Conservation (phyloP, 2,113 vertebrate genomes). For the Apaloderma vittatum region DNA sequence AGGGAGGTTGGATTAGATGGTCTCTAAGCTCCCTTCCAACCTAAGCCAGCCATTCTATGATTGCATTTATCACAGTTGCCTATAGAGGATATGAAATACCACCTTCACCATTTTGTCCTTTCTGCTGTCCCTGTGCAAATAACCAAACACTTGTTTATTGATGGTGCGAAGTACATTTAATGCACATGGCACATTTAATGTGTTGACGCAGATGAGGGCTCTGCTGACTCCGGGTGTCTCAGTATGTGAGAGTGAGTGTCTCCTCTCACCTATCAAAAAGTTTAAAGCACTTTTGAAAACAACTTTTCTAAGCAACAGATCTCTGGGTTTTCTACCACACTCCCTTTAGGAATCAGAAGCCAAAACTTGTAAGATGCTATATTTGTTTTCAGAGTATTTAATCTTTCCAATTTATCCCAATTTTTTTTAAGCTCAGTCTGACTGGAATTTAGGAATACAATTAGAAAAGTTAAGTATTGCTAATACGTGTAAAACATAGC, state of each 20-base stretch:
- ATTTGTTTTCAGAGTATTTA: background rate
- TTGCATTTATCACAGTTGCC: background rate
- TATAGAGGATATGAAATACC: background rate
- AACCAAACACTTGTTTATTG: background rate
- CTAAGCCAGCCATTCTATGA: too few relatives aligned
- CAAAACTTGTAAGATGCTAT: background rate
- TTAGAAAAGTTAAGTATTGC: background rate
- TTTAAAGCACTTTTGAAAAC: background rate
- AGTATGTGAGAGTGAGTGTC: background rate
- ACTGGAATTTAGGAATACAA: background rate
- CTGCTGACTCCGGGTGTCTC: background rate
- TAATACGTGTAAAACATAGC: background rate
- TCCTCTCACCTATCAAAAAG: background rate
- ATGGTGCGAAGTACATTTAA: background rate
- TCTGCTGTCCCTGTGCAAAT: background rate
- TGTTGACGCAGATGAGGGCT: background rate
- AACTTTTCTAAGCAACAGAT: background rate
- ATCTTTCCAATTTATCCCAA: background rate
- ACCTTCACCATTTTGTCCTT: background rate
- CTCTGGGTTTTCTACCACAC: background rate
- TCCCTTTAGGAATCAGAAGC: background rate
- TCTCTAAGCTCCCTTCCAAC: too few relatives aligned
- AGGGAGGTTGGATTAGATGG: too few relatives aligned
- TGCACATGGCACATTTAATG: background rate
- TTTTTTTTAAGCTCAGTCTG: background rate